A percentile compares a stretch with the other conserved stretches of the same genome.
Evolutionary conservation across 2,888 invertebrate species (phyloP).

Genomic region (Troilus luridus): DNA sequence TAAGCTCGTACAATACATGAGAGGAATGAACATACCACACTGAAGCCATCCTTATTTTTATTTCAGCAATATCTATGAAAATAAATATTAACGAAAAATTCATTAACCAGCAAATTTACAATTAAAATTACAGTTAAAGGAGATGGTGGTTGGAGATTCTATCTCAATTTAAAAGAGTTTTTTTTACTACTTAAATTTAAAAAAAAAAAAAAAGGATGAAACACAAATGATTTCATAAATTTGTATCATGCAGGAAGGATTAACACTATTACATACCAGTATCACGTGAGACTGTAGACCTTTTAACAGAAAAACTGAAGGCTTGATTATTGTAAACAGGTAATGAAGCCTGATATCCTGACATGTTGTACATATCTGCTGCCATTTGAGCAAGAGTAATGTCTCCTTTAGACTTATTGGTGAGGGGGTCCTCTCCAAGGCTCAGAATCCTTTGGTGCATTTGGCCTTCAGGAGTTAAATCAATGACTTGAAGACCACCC

Average conservation of each 20-base stretch:
- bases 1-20: conserved; percentile 85
- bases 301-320: conserved; percentile 72
- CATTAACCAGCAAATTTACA: background rate
- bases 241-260: background rate
- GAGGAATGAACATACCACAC: conserved; percentile 96
- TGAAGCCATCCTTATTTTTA: conserved; percentile 83
- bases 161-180: background rate
- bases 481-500: conserved; percentile 91
- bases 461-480: conserved; percentile 87
- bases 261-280: conserved; percentile 62
- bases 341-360: conserved; percentile 60
- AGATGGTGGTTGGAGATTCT: background rate
- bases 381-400: conserved; percentile 67
- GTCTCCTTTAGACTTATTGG: conserved; percentile 68
- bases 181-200: background rate
- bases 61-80: conserved; percentile 65
- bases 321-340: conserved; percentile 69
- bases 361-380: conserved; percentile 69
- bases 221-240: background rate
- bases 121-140: background rate
- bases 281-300: conserved; percentile 67
- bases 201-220: background rate
- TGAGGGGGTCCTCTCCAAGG: conserved; percentile 83
- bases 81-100: background rate
- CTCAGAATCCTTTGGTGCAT: conserved; percentile 88